Percentiles rank a stretch among this genome's conserved stretches.
Conservation (phyloP, 2,888 invertebrate species). For the Hecatera dysodea region DNA sequence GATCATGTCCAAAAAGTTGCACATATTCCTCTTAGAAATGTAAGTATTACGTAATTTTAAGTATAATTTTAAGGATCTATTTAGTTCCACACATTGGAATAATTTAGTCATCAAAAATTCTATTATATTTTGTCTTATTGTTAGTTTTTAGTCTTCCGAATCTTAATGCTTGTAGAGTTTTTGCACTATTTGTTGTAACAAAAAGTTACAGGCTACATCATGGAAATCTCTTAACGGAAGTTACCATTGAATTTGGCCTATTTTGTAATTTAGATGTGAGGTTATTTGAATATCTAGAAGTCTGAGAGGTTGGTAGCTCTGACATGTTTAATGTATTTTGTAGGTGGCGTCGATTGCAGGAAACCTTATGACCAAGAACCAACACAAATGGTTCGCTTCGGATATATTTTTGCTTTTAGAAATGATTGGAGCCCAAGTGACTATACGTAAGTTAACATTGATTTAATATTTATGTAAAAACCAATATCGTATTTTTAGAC, state of each 20-base stretch:
- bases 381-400: conserved; percentile 92
- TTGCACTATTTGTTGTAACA: conserved; percentile 2
- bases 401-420: conserved; percentile 91
- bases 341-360: conserved; percentile 93
- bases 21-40: conserved; percentile 93
- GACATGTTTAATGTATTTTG: conserved; percentile 56
- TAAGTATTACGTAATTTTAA: conserved; percentile 79
- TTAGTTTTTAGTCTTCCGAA: neutral
- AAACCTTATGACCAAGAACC: conserved; percentile 93
- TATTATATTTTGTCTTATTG: too few relatives aligned
- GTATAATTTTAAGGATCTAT: too few relatives aligned
- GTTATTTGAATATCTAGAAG: conserved; percentile 44
- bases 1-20: conserved; percentile 93
- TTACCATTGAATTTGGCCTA: conserved; percentile 42
- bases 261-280: conserved; percentile 42
- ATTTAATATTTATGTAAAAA: neutral
- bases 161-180: neutral
- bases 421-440: conserved; percentile 77
- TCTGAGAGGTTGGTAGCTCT: conserved; percentile 29
- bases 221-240: conserved; percentile 41
- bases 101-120: too few relatives aligned
- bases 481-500: neutral
- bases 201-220: conserved; percentile 29
- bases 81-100: too few relatives aligned
- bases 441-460: conserved; percentile 73